Evolutionary conservation across 2,113 vertebrate genomes (phyloP).

Genomic region (Falco punctatus): DNA sequence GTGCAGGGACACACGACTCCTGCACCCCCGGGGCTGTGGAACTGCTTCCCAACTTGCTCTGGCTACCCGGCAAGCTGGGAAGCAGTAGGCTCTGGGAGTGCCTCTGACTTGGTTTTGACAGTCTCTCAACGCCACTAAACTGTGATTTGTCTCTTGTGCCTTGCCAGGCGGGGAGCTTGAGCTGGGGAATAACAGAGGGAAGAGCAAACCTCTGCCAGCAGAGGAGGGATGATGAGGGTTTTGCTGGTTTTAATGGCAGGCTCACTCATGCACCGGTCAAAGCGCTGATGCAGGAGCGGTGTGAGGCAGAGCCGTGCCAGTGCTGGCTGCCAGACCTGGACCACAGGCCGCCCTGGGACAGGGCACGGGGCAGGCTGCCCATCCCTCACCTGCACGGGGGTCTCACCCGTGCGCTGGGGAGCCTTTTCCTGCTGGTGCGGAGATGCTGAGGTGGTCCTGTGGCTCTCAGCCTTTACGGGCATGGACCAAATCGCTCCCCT

Average conservation of each 20-base stretch:
- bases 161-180: background rate
- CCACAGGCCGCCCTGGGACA: background rate
- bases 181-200: background rate
- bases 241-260: background rate
- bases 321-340: background rate
- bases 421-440: background rate
- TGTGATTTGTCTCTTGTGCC: background rate
- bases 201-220: background rate
- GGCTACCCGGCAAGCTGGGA: background rate
- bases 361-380: too few species aligned
- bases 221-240: background rate
- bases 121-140: background rate
- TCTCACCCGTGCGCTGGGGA: background rate
- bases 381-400: too few species aligned
- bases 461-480: background rate
- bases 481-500: background rate
- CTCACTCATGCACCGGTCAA: rapidly evolving
- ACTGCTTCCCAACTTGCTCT: background rate
- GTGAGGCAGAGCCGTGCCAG: background rate
- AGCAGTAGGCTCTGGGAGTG: background rate
- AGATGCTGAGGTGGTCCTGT: background rate
- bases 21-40: background rate
- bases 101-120: background rate
- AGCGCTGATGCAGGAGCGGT: background rate
- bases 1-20: rapidly evolving